phyloP scores from a whole-genome alignment of 92 coral and sea anemone genomes.

The Montipora capitata region DNA sequence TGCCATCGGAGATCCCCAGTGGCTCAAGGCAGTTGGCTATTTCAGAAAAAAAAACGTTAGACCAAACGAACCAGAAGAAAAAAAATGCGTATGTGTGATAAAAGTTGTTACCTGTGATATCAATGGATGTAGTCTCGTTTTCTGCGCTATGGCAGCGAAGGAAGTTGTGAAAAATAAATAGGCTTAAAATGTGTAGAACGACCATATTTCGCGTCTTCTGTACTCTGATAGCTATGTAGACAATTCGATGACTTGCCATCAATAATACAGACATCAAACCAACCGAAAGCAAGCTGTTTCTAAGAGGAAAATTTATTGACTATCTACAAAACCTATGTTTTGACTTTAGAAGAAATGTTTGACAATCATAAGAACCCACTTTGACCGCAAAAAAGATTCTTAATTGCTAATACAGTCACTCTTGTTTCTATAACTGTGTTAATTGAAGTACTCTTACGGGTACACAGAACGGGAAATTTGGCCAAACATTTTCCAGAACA shows the following conservation, averaged over 20 bases:
- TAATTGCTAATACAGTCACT: background rate
- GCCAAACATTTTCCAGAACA: background rate
- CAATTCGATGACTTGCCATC: slow-evolving; percentile 3
- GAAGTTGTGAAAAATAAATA: background rate
- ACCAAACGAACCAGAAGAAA: background rate
- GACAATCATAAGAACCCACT: background rate
- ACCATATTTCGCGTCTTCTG: background rate
- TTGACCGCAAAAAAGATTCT: background rate
- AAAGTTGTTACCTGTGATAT: slow-evolving; percentile 22
- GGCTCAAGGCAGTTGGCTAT: slow-evolving; percentile 78
- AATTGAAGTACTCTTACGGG: too few relatives aligned
- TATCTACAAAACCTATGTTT: background rate
- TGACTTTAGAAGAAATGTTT: slow-evolving; percentile 24
- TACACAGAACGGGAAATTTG: background rate
- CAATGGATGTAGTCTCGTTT: background rate
- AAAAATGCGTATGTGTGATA: background rate
- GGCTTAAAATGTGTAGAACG: background rate
- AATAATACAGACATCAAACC: slow-evolving; percentile 14
- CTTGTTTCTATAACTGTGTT: background rate
- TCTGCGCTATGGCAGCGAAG: background rate
- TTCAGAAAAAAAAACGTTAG: background rate
- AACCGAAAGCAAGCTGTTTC: background rate
- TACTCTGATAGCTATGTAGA: background rate
- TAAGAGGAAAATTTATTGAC: background rate
- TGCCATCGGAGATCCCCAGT: slow-evolving; percentile 81